phyloP scores from a whole-genome alignment of 2,113 vertebrate species.

The Myocastor coypus region DNA sequence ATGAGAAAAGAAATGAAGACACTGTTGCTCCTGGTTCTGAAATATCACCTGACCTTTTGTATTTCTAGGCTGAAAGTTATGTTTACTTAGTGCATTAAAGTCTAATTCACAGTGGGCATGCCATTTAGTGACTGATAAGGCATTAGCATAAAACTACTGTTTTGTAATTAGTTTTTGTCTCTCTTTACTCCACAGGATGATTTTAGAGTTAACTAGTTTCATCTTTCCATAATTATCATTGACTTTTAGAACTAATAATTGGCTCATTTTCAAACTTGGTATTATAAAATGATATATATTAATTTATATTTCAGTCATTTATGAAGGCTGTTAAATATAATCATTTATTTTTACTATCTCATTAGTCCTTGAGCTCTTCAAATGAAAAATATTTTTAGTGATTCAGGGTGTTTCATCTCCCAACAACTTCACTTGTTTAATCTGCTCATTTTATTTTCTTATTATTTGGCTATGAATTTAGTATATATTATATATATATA shows the following conservation, averaged over 20 bases:
- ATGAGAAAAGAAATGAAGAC: background rate
- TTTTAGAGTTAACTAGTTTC: background rate
- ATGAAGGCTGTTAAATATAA: background rate
- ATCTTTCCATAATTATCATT: background rate
- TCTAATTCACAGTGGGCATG: background rate
- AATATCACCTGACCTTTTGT: background rate
- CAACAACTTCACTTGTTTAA: background rate
- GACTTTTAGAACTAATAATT: background rate
- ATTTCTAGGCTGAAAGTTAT: background rate
- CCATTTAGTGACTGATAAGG: background rate
- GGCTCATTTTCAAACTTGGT: background rate
- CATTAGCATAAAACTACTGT: background rate
- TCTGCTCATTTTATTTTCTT: background rate
- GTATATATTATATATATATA: too few species aligned
- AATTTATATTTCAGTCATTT: background rate
- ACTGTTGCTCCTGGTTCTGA: background rate
- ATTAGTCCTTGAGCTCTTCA: background rate
- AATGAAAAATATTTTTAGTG: background rate
- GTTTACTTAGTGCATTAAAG: background rate
- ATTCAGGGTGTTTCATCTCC: background rate
- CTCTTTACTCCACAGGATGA: background rate
- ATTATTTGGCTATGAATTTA: background rate
- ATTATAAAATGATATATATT: background rate
- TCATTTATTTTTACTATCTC: background rate
- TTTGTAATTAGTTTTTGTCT: background rate